Conservation (phyloP, 2,113 vertebrate species). For the Neoarius graeffei region DNA sequence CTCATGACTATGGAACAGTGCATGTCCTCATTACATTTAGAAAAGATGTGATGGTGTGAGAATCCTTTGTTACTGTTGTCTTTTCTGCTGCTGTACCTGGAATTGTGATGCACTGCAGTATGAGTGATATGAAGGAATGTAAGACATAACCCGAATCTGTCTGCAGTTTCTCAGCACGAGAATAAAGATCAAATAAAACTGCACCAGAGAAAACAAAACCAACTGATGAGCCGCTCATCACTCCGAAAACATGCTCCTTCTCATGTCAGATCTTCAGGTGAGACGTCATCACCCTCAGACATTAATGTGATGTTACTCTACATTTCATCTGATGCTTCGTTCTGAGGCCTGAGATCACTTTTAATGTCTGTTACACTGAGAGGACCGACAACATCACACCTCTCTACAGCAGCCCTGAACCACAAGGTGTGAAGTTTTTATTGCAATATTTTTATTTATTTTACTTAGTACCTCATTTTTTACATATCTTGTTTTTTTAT, state of each 20-base stretch:
- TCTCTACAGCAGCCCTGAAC: not conserved
- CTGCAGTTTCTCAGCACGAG: not conserved
- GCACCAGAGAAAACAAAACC: not conserved
- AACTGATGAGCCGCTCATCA: not conserved
- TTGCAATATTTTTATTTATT: not conserved
- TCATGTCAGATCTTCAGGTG: not conserved
- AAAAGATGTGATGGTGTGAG: not conserved
- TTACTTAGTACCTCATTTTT: not conserved
- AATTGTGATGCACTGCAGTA: not conserved
- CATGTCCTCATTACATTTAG: not conserved
- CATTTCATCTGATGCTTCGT: not conserved
- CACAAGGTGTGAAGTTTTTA: not conserved
- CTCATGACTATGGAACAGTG: not conserved
- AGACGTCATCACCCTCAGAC: not conserved
- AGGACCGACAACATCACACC: not conserved
- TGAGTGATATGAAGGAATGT: not conserved
- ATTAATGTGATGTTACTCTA: not conserved
- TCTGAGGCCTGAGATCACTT: not conserved
- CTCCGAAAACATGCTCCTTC: not conserved
- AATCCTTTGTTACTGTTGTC: not conserved
- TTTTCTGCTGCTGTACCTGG: not conserved
- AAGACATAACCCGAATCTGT: not conserved
- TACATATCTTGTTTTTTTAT: not conserved
- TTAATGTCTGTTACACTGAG: not conserved
- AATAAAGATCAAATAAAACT: conserved; percentile 16